Evolutionary conservation across 2,888 invertebrate species (phyloP).

Genomic region (Heliconius cydno): DNA sequence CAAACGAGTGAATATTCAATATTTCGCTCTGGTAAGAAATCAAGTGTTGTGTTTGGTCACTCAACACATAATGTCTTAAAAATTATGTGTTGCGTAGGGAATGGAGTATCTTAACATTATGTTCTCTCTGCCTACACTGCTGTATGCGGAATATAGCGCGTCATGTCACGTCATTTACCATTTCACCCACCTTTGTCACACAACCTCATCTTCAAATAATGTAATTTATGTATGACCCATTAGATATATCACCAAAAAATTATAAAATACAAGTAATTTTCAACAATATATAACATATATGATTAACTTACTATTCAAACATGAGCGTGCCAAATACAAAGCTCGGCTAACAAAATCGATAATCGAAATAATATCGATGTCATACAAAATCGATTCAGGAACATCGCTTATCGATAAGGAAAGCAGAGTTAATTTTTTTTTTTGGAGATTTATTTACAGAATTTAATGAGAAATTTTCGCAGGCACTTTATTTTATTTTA

Average conservation of each 20-base stretch:
- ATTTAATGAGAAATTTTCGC: constrained; percentile 44
- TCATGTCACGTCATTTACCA: too few species aligned
- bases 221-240: too few species aligned
- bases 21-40: too few species aligned
- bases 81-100: too few species aligned
- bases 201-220: too few species aligned
- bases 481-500: constrained; percentile 52
- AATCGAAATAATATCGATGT: constrained; percentile 5
- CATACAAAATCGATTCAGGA: background rate
- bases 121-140: too few species aligned
- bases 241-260: constrained; percentile 68
- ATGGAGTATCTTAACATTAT: too few species aligned
- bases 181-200: too few species aligned
- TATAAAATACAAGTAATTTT: constrained; percentile 77
- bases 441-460: constrained; percentile 52
- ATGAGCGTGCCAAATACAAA: constrained; percentile 64
- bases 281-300: constrained; percentile 74
- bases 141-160: too few species aligned
- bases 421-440: constrained; percentile 39
- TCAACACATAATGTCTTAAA: too few species aligned
- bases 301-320: constrained; percentile 61
- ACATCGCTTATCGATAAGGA: constrained; percentile 17
- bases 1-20: too few species aligned
- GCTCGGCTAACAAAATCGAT: constrained; percentile 28
- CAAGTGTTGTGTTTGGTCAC: too few species aligned